Conservation (phyloP, 2,888 invertebrate species). For the Drosophila borealis region DNA sequence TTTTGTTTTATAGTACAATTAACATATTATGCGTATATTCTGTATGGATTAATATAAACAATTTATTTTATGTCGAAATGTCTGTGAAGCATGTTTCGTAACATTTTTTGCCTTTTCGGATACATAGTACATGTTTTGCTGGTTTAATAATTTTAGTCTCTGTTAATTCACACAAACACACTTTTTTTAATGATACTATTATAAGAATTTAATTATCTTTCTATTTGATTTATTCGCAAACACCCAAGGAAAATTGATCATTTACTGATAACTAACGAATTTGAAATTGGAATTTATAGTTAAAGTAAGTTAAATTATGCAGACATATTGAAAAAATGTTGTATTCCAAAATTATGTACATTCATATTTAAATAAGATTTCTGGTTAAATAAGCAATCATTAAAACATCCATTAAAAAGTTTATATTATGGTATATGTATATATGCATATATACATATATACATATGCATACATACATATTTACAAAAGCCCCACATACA, state of each 20-base stretch:
- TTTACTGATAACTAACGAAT: background rate
- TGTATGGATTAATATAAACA: background rate
- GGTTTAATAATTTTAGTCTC: background rate
- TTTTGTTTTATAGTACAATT: background rate
- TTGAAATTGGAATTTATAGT: background rate
- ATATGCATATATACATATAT: background rate
- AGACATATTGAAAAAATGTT: background rate
- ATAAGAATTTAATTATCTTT: too few relatives aligned
- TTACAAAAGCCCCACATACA: background rate
- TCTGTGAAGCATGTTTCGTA: background rate
- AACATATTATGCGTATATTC: background rate
- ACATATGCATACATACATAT: constrained; percentile 13
- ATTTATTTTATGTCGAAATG: background rate
- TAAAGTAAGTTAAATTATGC: background rate
- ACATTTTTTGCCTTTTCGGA: background rate
- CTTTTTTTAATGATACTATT: too few relatives aligned
- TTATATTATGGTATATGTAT: background rate
- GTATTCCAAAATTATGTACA: constrained; percentile 1
- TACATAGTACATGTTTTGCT: background rate
- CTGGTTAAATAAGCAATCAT: background rate
- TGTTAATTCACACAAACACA: background rate
- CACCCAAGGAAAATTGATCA: background rate
- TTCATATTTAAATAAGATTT: background rate
- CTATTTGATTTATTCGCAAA: too few relatives aligned
- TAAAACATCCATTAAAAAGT: background rate